These are phyloP conservation scores for Trigoniulus corallinus DNA, from an alignment of 1,140 invertebrate species.

Conservation along the genomic window DNA sequence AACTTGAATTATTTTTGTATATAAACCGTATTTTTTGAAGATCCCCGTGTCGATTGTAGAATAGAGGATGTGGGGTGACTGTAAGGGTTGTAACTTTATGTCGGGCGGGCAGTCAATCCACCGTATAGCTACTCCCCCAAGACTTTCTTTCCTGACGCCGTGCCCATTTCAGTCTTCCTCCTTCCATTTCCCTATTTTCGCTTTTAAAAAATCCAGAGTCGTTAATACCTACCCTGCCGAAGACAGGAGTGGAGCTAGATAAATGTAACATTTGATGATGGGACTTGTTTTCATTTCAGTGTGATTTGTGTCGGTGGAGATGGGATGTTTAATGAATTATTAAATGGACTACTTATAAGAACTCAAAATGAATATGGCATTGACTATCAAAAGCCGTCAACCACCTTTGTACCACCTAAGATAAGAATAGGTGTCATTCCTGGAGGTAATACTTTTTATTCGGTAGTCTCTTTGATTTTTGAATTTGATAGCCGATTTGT, in stretches of 20 bases:
- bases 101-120: too few relatives aligned
- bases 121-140: too few relatives aligned
- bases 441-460: conserved; percentile 26
- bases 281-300: conserved; percentile 22
- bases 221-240: too few relatives aligned
- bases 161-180: too few relatives aligned
- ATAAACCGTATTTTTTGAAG: too few relatives aligned
- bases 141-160: too few relatives aligned
- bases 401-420: conserved; percentile 38
- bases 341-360: conserved; percentile 50
- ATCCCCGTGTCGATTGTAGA: too few relatives aligned
- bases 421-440: conserved; percentile 57
- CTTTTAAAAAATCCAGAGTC: background rate
- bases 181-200: too few relatives aligned
- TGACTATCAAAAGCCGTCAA: conserved; percentile 39
- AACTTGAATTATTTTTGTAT: too few relatives aligned
- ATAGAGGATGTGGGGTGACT: too few relatives aligned
- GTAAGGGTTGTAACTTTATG: too few relatives aligned
- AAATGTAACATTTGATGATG: background rate
- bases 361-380: conserved; percentile 32
- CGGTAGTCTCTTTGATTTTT: conserved; percentile 2
- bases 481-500: background rate
- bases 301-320: conserved; percentile 72
- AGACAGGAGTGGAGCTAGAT: background rate
- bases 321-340: conserved; percentile 70